Evolutionary conservation across 2,113 vertebrate genomes (phyloP).

Genomic region (Caretta caretta): DNA sequence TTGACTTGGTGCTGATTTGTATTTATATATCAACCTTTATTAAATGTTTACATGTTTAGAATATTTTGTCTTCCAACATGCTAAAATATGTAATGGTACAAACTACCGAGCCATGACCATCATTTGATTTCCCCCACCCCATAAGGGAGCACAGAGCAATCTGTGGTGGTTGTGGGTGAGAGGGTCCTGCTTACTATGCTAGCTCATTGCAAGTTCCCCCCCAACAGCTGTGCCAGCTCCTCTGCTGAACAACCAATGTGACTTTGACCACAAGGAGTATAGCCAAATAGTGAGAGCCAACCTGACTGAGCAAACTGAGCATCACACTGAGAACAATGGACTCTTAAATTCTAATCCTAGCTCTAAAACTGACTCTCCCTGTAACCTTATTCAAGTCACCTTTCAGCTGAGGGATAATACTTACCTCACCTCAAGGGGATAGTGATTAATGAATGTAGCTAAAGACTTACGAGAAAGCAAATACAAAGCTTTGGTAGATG

Average conservation of each 20-base stretch:
- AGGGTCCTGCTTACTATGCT: neutral
- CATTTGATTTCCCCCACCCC: neutral
- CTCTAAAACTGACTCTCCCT: neutral
- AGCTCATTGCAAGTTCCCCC: neutral
- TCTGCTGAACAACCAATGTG: neutral
- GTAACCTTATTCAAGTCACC: neutral
- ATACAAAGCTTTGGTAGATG: neutral
- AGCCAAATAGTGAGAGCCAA: neutral
- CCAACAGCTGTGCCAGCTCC: neutral
- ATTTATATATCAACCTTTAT: rapidly evolving
- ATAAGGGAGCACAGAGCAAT: neutral
- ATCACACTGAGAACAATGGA: neutral
- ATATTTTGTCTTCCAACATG: neutral
- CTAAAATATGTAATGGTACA: neutral
- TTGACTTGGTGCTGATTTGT: neutral
- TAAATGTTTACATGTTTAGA: rapidly evolving
- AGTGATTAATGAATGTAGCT: neutral
- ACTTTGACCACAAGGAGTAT: neutral
- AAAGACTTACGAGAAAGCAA: neutral
- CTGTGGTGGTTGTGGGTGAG: neutral
- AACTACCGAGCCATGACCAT: neutral
- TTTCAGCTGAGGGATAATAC: neutral
- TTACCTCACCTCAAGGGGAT: neutral
- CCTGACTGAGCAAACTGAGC: neutral
- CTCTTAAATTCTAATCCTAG: neutral